Percentiles rank a stretch among this genome's conserved stretches.
Conservation (phyloP, 2,113 vertebrate species). For the Nannobrachium achirus region DNA sequence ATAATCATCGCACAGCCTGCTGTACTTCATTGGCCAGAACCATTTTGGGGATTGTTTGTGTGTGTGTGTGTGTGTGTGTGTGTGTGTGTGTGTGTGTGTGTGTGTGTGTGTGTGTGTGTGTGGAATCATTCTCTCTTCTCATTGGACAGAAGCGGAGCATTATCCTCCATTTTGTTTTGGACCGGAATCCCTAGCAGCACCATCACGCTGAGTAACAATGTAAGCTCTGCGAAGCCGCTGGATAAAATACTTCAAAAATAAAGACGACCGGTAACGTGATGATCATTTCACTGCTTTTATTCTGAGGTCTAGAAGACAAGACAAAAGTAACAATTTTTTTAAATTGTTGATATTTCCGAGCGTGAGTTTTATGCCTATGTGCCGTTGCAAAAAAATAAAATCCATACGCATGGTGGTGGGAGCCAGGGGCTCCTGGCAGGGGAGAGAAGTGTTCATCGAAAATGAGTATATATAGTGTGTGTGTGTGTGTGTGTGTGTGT, state of each 20-base stretch:
- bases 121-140: conserved; percentile 40
- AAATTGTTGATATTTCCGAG: conserved; percentile 5
- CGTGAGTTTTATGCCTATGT: conserved; percentile 22
- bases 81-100: no score
- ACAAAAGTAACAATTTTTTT: conserved; percentile 8
- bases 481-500: no score
- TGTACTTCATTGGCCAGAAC: conserved; percentile 17
- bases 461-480: conserved; percentile 35
- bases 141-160: conserved; percentile 57
- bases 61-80: no score
- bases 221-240: conserved; percentile 39
- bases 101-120: no score
- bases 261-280: conserved; percentile 31
- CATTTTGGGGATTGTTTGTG: not conserved
- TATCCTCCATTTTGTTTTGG: conserved; percentile 79
- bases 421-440: conserved; percentile 26
- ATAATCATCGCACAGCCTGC: not conserved
- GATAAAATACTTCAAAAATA: conserved; percentile 43
- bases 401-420: conserved; percentile 39
- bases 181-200: conserved; percentile 58
- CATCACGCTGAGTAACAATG: conserved; percentile 38
- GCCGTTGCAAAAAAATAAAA: conserved; percentile 25
- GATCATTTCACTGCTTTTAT: conserved; percentile 29
- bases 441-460: conserved; percentile 55
- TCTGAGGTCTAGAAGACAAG: conserved; percentile 24